Evolutionary conservation across 2,113 vertebrate genomes (phyloP), one percentile per base, ranked within the genome.

Genomic region (Polypterus senegalus): DNA sequence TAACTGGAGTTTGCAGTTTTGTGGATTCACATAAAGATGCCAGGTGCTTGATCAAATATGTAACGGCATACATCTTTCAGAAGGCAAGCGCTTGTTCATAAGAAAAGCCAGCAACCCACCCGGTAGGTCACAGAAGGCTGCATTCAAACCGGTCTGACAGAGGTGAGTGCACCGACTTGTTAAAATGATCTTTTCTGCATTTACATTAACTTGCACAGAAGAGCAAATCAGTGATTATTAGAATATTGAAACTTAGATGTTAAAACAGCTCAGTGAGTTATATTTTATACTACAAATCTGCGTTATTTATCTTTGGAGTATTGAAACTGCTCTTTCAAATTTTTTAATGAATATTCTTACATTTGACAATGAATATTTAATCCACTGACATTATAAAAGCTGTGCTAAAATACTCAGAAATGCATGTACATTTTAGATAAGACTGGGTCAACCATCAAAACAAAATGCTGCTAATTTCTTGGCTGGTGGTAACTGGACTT

Each of bases 401-500:
- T 8, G 10, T 52, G 10, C 4, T 52, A 52, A 8, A 7, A 52
- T 4, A 52, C 7, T 10, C 7, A 3, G 7, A 52, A 7, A 52
- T 52, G 10, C 10, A 7, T 46, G 7, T 5, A 48, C 46, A 57
- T 49, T 56, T 64, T 27, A 56, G 54, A 3, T 11, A 9, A 47
- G 5, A 64, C 54, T 11, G 4, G 44, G 48, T 61, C 27, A 10
- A 8, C 10, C 51, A 61, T 57, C 52, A 11, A 44, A 64, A 61
- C 44, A 66, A 51, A 5, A 82, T 81, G 80, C 65, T 64, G 61
- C 57, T 48, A 46, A n/a, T 69, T 1, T 45, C 6, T 8, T 70
- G 66, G 51, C 51, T 84, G 45, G 49, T 60, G 4, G 9, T 76
- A 27, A 48, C 61, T 4, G 58, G 61, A n/a, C 46, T 78, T 4